These are phyloP conservation scores for Machaerirhynchus nigripectus DNA, from an alignment of 2,113 vertebrate species.

Conservation along the genomic window DNA sequence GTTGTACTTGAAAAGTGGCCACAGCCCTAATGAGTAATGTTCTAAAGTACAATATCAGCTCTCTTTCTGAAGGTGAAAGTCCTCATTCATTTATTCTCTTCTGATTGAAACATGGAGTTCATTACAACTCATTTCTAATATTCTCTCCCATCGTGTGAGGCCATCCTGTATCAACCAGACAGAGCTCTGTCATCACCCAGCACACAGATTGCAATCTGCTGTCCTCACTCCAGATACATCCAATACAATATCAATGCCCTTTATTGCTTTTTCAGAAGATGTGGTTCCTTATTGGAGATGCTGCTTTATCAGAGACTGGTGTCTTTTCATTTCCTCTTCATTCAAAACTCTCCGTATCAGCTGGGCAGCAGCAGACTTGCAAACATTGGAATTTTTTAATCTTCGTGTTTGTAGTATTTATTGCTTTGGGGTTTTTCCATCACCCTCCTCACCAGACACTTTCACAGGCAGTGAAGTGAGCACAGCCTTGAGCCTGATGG, in stretches of 20 bases:
- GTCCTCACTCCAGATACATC: constrained; percentile 54
- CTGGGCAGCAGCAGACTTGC: constrained; percentile 41
- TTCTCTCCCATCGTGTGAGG: not conserved
- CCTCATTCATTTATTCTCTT: constrained; percentile 33
- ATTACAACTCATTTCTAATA: constrained; percentile 34
- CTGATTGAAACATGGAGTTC: constrained; percentile 44
- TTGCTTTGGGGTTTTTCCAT: constrained; percentile 47
- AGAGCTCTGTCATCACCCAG: constrained; percentile 18
- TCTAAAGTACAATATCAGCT: not conserved
- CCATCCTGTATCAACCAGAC: not conserved
- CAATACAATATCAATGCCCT: constrained; percentile 56
- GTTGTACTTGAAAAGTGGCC: constrained; percentile 21
- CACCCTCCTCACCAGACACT: not conserved
- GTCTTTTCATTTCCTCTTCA: constrained; percentile 72
- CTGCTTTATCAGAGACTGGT: constrained; percentile 63
- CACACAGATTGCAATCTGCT: constrained; percentile 60
- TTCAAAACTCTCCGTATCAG: constrained; percentile 53
- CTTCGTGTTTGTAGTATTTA: constrained; percentile 58
- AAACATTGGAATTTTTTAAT: constrained; percentile 55
- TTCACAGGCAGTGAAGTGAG: not conserved
- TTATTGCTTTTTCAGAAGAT: constrained; percentile 69
- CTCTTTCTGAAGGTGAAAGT: constrained; percentile 23
- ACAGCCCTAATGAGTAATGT: constrained; percentile 5
- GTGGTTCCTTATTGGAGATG: constrained; percentile 50
- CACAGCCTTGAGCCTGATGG: not conserved